A percentile compares a stretch with the other conserved stretches of the same genome.
Evolutionary conservation across 1,140 invertebrate species (phyloP).

Genomic region (Pissodes strobi): DNA sequence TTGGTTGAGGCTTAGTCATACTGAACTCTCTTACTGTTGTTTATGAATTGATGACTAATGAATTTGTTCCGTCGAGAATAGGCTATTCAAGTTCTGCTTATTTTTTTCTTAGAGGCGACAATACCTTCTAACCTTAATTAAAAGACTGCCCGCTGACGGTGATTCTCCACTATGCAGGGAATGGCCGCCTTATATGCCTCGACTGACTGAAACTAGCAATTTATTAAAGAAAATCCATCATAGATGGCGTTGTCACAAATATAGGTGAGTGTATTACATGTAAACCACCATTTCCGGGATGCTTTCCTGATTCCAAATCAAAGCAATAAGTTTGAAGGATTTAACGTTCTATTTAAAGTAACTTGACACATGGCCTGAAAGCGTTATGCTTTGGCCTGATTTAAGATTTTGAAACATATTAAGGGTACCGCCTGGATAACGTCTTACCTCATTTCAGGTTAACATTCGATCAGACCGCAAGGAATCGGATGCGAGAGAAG

Average conservation of each 20-base stretch:
- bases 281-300: too few relatives aligned
- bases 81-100: neutral
- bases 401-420: too few relatives aligned
- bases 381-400: too few relatives aligned
- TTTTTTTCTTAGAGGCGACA: constrained; percentile 63
- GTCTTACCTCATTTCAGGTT: too few relatives aligned
- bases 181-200: constrained; percentile 68
- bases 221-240: constrained; percentile 76
- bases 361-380: too few relatives aligned
- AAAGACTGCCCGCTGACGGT: constrained; percentile 66
- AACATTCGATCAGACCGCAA: constrained; percentile 77
- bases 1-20: too few relatives aligned
- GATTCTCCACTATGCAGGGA: constrained; percentile 73
- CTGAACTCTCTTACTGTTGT: neutral
- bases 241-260: constrained; percentile 83
- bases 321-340: too few relatives aligned
- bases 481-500: constrained; percentile 87
- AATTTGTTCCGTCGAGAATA: neutral
- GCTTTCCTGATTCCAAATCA: too few relatives aligned
- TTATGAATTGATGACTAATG: too few relatives aligned
- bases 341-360: too few relatives aligned
- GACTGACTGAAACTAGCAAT: constrained; percentile 68
- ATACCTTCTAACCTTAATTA: constrained; percentile 69
- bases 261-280: constrained; percentile 57
- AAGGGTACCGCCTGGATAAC: too few relatives aligned